Percentiles rank a stretch among this genome's conserved stretches.
Conservation (phyloP, 2,113 vertebrate genomes). For the Eretmochelys imbricata region DNA sequence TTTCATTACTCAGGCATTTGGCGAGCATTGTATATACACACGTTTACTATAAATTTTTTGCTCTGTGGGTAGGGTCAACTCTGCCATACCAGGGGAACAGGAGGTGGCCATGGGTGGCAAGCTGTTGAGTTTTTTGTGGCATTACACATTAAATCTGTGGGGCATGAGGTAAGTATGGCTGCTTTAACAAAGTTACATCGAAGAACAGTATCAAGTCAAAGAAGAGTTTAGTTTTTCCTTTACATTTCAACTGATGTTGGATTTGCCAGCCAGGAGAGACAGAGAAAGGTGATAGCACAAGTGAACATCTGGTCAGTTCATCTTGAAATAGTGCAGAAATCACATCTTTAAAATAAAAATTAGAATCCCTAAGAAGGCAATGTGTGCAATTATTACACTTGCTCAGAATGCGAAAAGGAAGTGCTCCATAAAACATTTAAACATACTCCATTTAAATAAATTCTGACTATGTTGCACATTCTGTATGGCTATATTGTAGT, state of each 20-base stretch:
- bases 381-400: not conserved
- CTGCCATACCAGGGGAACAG: not conserved
- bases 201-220: not conserved
- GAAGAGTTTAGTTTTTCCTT: not conserved
- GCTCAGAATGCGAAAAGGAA: not conserved
- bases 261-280: not conserved
- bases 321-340: not conserved
- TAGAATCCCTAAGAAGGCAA: not conserved
- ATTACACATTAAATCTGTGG: not conserved
- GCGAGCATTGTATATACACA: not conserved
- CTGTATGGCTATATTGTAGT: not conserved
- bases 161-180: not conserved
- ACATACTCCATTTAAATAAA: not conserved
- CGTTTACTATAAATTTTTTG: not conserved
- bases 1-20: not conserved
- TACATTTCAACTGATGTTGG: not conserved
- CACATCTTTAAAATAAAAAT: not conserved
- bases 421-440: not conserved
- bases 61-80: not conserved
- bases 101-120: not conserved
- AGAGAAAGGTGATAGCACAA: not conserved
- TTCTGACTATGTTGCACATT: not conserved
- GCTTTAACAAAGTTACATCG: not conserved
- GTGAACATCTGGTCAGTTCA: not conserved
- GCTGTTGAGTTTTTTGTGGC: not conserved